Percentiles rank a stretch among this genome's conserved stretches.
phyloP scores from a whole-genome alignment of 2,888 invertebrate species.

The Cepaea hortensis region DNA sequence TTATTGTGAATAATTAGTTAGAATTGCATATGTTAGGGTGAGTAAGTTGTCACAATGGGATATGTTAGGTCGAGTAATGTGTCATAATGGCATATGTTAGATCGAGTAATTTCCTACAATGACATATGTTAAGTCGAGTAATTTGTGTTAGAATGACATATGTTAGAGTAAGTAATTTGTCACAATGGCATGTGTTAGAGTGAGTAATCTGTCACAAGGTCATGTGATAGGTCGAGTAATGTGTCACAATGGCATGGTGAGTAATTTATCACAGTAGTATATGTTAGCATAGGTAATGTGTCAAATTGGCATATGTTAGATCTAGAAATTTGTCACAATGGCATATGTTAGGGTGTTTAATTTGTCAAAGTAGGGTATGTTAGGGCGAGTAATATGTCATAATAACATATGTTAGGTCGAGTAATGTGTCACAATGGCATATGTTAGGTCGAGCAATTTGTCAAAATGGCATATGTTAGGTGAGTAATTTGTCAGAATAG shows the following conservation, averaged over 20 bases:
- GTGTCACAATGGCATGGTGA: neutral
- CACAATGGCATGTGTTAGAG: conserved; percentile 66
- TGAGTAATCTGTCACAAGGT: conserved; percentile 53
- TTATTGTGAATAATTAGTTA: no score
- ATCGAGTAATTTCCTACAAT: neutral
- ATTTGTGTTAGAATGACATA: neutral
- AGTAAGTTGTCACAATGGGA: no score
- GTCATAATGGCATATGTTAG: neutral
- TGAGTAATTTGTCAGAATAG: neutral
- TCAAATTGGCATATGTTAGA: neutral
- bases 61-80: no score
- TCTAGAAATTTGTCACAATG: neutral
- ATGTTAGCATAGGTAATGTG: no score
- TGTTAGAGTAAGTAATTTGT: no score
- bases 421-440: neutral
- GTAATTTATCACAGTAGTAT: neutral
- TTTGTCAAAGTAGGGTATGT: no score
- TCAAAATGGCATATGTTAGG: neutral
- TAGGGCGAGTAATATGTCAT: no score
- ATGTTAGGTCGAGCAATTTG: neutral
- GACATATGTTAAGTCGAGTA: neutral
- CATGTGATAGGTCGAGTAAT: no score
- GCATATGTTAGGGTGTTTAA: no score
- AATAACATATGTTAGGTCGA: no score
- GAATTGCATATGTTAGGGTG: no score